Conservation (phyloP, 2,888 invertebrate genomes). For the Ypsolopha sequella region DNA sequence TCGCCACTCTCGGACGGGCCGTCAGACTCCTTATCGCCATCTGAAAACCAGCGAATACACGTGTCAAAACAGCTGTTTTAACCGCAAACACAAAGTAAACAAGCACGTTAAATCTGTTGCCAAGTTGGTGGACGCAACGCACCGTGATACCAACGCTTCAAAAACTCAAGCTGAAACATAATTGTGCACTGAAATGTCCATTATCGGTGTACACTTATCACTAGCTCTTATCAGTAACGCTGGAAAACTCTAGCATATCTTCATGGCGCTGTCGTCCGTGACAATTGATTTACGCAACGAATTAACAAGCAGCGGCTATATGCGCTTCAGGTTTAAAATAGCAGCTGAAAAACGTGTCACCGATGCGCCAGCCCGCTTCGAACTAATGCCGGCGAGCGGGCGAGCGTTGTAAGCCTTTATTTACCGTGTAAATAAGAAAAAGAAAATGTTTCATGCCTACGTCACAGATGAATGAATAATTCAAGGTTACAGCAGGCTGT, state of each 20-base stretch:
- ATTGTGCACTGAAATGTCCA: conserved; percentile 34
- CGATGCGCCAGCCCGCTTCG: conserved; percentile 35
- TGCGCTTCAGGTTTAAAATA: neutral
- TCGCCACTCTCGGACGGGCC: conserved; percentile 66
- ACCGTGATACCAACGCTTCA: conserved; percentile 63
- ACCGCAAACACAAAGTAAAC: conserved; percentile 7
- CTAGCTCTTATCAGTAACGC: neutral
- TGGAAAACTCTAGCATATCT: neutral
- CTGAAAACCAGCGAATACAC: conserved; percentile 26
- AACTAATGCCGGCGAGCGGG: conserved; percentile 33
- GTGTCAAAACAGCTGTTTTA: conserved; percentile 14
- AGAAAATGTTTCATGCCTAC: conserved; percentile 54
- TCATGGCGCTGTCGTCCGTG: neutral
- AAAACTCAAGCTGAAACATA: conserved; percentile 63
- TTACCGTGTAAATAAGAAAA: conserved; percentile 50
- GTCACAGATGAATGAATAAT: conserved; percentile 53
- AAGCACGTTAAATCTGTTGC: conserved; percentile 5
- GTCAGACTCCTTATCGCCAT: conserved; percentile 67
- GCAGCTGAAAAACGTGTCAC: conserved; percentile 18
- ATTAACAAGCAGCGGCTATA: too few relatives aligned
- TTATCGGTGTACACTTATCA: conserved; percentile 26
- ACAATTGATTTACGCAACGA: too few relatives aligned
- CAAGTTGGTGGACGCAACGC: conserved; percentile 19
- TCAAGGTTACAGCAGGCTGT: conserved; percentile 53
- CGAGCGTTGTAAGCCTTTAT: conserved; percentile 14